phyloP scores from a whole-genome alignment of 2,113 vertebrate genomes.

The Mustela lutreola region DNA sequence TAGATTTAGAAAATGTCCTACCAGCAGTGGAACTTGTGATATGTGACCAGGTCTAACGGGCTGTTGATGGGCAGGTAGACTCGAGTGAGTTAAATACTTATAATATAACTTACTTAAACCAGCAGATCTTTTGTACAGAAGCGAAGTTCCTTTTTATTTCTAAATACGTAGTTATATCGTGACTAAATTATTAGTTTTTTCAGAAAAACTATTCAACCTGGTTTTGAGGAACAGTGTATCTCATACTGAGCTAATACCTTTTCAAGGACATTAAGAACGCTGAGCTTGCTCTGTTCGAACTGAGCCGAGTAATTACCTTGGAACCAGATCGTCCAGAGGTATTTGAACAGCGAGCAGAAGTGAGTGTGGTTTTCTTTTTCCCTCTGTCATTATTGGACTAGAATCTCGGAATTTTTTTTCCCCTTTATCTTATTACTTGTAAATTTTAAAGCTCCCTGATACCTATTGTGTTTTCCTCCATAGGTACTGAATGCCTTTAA shows the following conservation, averaged over 20 bases:
- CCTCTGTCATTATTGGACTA: slow-evolving; percentile 56
- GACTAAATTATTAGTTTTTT: slow-evolving; percentile 63
- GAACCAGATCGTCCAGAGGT: slow-evolving; percentile 96
- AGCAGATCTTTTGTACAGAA: background rate
- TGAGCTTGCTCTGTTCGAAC: slow-evolving; percentile 96
- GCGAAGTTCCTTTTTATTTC: background rate
- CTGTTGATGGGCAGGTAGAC: background rate
- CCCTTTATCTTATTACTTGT: background rate
- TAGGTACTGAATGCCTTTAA: background rate
- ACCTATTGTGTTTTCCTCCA: background rate
- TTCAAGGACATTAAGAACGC: slow-evolving; percentile 98
- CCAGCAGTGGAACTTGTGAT: background rate
- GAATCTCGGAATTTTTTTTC: background rate
- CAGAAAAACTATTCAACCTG: slow-evolving; percentile 55
- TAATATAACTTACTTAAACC: background rate
- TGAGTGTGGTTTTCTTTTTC: slow-evolving; percentile 82
- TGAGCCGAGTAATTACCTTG: slow-evolving; percentile 95
- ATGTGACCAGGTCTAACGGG: background rate
- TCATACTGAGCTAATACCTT: slow-evolving; percentile 79
- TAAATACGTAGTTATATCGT: background rate
- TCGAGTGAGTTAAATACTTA: background rate
- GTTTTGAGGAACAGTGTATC: slow-evolving; percentile 60
- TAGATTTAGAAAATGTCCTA: background rate
- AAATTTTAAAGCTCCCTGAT: background rate
- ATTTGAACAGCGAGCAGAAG: slow-evolving; percentile 98